Conservation (phyloP, 2,113 vertebrate species). For the Saimiri boliviensis region DNA sequence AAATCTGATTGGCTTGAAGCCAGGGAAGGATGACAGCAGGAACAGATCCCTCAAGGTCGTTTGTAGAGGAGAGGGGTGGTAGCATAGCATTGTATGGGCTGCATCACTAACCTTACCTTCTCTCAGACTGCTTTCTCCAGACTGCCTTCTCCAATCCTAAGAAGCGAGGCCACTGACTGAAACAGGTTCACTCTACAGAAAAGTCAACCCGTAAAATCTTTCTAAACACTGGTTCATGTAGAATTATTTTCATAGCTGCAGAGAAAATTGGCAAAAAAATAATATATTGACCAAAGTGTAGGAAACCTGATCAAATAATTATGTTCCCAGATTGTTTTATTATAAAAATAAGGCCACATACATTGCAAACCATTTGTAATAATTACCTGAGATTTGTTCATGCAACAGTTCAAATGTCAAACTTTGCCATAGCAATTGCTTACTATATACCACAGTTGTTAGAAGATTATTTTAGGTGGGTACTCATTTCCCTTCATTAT, state of each 20-base stretch:
- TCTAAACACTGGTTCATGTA: neutral
- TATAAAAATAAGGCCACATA: slow-evolving; percentile 3
- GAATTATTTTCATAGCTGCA: neutral
- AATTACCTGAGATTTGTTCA: slow-evolving; percentile 27
- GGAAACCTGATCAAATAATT: neutral
- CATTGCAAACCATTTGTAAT: neutral
- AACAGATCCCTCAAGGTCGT: neutral
- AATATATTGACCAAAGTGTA: neutral
- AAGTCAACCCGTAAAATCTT: neutral
- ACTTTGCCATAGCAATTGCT: neutral
- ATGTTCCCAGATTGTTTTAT: neutral
- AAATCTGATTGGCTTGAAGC: neutral
- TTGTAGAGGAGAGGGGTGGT: neutral
- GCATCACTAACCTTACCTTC: neutral
- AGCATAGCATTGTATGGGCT: neutral
- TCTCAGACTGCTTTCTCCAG: neutral
- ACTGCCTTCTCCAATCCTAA: neutral
- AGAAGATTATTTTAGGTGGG: neutral
- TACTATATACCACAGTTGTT: neutral
- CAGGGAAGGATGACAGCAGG: neutral
- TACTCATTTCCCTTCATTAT: neutral
- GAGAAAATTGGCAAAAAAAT: neutral
- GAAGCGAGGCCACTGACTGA: neutral
- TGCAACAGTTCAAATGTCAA: neutral
- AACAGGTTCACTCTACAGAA: neutral